Percentiles rank a stretch among this genome's conserved stretches.
These are phyloP conservation scores for Tetrax tetrax DNA, from an alignment of 2,113 vertebrate genomes.

Conservation along the genomic window DNA sequence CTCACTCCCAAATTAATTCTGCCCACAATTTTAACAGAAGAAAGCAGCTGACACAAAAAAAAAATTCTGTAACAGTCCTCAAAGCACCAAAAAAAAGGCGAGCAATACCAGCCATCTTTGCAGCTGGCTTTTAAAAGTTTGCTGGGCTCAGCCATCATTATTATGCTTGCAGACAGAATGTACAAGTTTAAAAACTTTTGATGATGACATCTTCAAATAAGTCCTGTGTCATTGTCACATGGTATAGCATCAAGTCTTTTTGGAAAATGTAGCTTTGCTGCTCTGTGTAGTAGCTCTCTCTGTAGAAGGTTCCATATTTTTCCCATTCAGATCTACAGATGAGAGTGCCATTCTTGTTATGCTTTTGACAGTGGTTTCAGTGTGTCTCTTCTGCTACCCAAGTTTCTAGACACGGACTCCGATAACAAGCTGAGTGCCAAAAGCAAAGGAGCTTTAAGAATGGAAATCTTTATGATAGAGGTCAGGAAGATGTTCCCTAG, in stretches of 20 bases:
- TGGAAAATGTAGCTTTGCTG: not conserved
- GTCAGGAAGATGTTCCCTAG: not conserved
- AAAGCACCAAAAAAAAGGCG: not conserved
- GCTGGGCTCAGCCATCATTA: not conserved
- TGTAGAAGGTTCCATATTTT: not conserved
- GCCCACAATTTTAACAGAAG: not conserved
- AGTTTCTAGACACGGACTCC: not conserved
- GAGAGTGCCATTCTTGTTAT: not conserved
- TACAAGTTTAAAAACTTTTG: not conserved
- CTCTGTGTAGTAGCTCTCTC: not conserved
- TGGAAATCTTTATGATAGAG: not conserved
- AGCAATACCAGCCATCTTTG: not conserved
- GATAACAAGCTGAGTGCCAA: not conserved
- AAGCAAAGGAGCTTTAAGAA: not conserved
- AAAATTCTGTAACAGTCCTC: not conserved
- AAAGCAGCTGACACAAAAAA: not conserved
- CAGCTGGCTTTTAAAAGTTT: not conserved
- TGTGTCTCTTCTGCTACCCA: not conserved
- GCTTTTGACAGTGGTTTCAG: not conserved
- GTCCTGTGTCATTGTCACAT: not conserved
- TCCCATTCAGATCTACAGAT: not conserved
- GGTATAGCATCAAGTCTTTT: not conserved
- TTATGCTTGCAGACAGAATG: not conserved
- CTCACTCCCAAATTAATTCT: not conserved
- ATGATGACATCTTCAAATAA: not conserved